Conservation (phyloP, 1,140 invertebrate species). For the Adoxophyes honmai region DNA sequence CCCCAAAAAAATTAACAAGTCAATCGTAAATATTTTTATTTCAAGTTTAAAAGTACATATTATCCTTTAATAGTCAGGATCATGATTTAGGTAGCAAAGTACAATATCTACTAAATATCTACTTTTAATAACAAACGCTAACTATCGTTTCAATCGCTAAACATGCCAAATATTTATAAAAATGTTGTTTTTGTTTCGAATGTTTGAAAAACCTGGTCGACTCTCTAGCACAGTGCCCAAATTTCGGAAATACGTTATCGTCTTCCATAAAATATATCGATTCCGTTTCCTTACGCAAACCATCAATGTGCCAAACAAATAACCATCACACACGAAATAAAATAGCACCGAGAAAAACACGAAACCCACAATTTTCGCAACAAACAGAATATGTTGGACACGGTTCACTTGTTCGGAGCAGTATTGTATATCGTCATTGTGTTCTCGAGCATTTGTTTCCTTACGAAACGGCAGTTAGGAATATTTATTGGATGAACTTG, state of each 20-base stretch:
- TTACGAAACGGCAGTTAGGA: constrained; percentile 68
- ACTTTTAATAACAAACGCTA: too few species aligned
- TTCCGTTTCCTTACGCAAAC: constrained; percentile 10
- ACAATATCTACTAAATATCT: too few species aligned
- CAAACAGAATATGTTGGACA: constrained; percentile 67
- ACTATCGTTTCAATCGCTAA: too few species aligned
- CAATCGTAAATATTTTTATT: too few species aligned
- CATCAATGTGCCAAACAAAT: constrained; percentile 35
- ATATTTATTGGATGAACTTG: constrained; percentile 74
- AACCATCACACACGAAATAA: constrained; percentile 40
- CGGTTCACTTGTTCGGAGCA: constrained; percentile 58
- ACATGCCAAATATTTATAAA: too few species aligned
- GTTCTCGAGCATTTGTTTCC: constrained; percentile 71
- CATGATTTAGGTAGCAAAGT: too few species aligned
- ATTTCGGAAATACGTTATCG: background rate
- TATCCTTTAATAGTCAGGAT: too few species aligned
- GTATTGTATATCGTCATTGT: constrained; percentile 68
- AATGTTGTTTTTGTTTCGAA: too few species aligned
- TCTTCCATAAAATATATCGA: background rate
- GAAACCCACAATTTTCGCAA: constrained; percentile 52
- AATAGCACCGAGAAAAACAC: constrained; percentile 42
- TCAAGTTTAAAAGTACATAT: too few species aligned
- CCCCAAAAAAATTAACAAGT: too few species aligned
- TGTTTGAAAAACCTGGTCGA: too few species aligned
- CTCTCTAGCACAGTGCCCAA: too few species aligned